Conservation (phyloP, 1,140 invertebrate genomes). For the Tetramorium alpestre region DNA sequence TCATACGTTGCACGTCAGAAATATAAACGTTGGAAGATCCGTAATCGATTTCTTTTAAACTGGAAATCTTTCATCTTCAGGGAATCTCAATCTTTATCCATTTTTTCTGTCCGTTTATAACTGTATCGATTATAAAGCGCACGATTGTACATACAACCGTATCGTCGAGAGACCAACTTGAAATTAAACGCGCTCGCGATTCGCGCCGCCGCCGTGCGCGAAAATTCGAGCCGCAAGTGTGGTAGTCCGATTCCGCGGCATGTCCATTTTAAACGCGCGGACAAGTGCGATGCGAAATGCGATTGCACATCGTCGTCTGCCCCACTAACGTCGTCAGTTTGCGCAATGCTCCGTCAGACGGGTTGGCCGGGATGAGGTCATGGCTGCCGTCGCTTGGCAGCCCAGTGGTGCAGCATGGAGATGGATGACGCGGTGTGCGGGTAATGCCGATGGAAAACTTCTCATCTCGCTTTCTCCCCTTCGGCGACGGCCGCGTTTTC, state of each 20-base stretch:
- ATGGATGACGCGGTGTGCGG: constrained; percentile 13
- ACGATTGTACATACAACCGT: neutral
- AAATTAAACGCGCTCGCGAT: neutral
- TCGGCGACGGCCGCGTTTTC: constrained; percentile 3
- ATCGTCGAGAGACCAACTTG: neutral
- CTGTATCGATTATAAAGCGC: neutral
- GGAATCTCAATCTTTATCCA: neutral
- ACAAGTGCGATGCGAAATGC: constrained; percentile 18
- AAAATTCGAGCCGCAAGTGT: neutral
- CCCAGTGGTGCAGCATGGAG: neutral
- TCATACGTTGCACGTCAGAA: neutral
- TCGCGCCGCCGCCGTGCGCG: neutral
- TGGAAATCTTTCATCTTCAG: neutral
- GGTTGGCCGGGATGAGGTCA: constrained; percentile 66
- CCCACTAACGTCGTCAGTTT: constrained; percentile 55
- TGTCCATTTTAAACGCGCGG: constrained; percentile 27
- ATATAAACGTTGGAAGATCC: neutral
- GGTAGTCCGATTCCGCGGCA: neutral
- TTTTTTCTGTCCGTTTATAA: neutral
- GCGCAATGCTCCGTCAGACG: constrained; percentile 29
- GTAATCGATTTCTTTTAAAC: neutral
- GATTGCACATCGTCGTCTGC: constrained; percentile 43
- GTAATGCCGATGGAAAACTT: constrained; percentile 45
- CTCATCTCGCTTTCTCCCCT: constrained; percentile 45
- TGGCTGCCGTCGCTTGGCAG: constrained; percentile 63